These are phyloP conservation scores for Pimephales promelas DNA, from an alignment of 2,113 vertebrate genomes.

Conservation along the genomic window DNA sequence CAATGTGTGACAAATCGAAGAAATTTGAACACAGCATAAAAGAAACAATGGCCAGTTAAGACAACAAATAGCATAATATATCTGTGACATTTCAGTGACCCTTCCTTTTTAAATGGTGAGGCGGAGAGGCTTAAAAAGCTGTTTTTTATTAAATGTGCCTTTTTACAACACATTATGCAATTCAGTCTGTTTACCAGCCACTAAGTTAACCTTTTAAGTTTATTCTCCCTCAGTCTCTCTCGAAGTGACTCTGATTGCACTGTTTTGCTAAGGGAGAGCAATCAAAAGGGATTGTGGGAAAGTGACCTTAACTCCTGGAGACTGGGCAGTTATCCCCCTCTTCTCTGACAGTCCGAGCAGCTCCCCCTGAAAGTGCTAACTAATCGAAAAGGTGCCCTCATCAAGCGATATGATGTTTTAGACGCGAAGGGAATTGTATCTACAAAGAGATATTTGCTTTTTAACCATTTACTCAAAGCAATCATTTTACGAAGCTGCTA, in stretches of 20 bases:
- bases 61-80: constrained; percentile 25
- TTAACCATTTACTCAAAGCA: neutral
- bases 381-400: constrained; percentile 18
- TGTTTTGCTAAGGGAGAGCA: constrained; percentile 24
- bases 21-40: constrained; percentile 11
- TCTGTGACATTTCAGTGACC: constrained; percentile 24
- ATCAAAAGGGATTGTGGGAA: constrained; percentile 50
- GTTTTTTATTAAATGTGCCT: constrained; percentile 25
- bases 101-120: constrained; percentile 30
- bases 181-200: constrained; percentile 39
- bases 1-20: neutral
- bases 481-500: neutral
- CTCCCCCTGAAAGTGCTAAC: neutral
- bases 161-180: constrained; percentile 51
- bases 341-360: neutral
- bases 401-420: neutral
- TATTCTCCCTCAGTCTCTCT: neutral
- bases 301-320: constrained; percentile 51
- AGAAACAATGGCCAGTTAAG: constrained; percentile 18
- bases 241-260: constrained; percentile 30
- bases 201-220: constrained; percentile 41
- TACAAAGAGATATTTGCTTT: constrained; percentile 3
- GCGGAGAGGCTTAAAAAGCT: neutral
- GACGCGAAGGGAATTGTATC: neutral
- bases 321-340: constrained; percentile 37